These are phyloP conservation scores for Hypercompe scribonia DNA, from an alignment of 2,888 invertebrate species.

Conservation along the genomic window DNA sequence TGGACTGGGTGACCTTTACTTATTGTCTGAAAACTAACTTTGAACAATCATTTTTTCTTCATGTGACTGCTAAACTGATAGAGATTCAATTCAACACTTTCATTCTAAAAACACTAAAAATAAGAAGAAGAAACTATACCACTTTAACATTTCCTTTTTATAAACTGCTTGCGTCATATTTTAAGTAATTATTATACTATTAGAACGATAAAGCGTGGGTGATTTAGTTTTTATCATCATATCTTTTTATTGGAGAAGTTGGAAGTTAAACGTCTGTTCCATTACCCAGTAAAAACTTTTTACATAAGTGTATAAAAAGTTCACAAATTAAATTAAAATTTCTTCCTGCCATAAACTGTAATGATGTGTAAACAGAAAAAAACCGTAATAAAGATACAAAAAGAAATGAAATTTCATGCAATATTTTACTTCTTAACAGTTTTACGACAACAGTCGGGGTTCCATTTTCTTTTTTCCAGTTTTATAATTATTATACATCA, in stretches of 20 bases:
- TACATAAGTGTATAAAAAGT: not conserved
- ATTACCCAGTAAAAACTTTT: constrained; percentile 1
- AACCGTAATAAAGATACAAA: constrained; percentile 20
- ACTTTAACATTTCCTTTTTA: no score
- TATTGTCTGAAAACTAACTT: no score
- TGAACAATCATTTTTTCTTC: no score
- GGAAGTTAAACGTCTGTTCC: not conserved
- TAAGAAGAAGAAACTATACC: no score
- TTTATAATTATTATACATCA: constrained; percentile 25
- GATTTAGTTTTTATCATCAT: not conserved
- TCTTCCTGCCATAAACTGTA: constrained; percentile 24
- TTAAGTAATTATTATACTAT: not conserved
- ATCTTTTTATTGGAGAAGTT: not conserved
- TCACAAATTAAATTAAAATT: not conserved
- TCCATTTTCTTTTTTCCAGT: constrained; percentile 20
- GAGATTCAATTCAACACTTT: no score
- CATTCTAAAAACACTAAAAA: no score
- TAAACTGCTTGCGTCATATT: no score
- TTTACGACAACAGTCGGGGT: constrained; percentile 16
- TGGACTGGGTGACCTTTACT: no score
- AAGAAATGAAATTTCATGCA: constrained; percentile 21
- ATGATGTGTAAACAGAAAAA: constrained; percentile 34
- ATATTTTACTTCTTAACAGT: constrained; percentile 22
- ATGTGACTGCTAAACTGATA: no score
- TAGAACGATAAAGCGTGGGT: not conserved